phyloP scores from a whole-genome alignment of 2,888 invertebrate genomes.

The Apodemia duryi region DNA sequence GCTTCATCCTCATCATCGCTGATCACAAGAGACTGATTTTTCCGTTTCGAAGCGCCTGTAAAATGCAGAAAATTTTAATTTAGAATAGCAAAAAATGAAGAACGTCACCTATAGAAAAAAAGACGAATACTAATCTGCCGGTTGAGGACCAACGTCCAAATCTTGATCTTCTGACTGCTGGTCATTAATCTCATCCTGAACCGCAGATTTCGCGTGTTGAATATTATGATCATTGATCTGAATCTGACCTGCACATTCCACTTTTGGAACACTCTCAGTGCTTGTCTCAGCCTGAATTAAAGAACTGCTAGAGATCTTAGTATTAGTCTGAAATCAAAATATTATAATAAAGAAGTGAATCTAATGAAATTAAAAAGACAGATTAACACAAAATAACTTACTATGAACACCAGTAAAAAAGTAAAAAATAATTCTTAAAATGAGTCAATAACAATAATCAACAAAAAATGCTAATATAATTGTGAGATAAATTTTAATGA shows the following conservation, averaged over 20 bases:
- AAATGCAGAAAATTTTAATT: slow-evolving; percentile 9
- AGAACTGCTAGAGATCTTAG: slow-evolving; percentile 9
- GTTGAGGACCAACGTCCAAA: slow-evolving; percentile 17
- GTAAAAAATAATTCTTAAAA: too few species aligned
- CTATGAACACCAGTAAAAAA: too few species aligned
- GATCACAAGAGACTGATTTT: slow-evolving; percentile 13
- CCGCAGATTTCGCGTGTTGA: slow-evolving; percentile 14
- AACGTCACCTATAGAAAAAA: slow-evolving; percentile 18
- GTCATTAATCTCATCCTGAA: slow-evolving; percentile 15
- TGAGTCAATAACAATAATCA: too few species aligned
- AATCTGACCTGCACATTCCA: slow-evolving; percentile 2
- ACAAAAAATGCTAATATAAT: too few species aligned
- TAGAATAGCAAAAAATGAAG: slow-evolving; percentile 11
- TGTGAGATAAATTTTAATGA: too few species aligned
- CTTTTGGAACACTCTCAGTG: neutral
- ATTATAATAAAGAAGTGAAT: slow-evolving; percentile 14
- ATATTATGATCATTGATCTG: slow-evolving; percentile 12
- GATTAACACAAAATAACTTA: slow-evolving; percentile 12
- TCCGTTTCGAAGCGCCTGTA: slow-evolving; percentile 13
- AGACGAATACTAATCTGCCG: slow-evolving; percentile 15
- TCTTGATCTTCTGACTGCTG: slow-evolving; percentile 17
- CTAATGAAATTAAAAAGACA: slow-evolving; percentile 13
- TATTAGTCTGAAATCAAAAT: slow-evolving; percentile 16
- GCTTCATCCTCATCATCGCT: slow-evolving; percentile 20
- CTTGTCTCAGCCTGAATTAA: slow-evolving; percentile 1